Conservation (phyloP, 2,113 vertebrate species). For the Odocoileus virginianus region DNA sequence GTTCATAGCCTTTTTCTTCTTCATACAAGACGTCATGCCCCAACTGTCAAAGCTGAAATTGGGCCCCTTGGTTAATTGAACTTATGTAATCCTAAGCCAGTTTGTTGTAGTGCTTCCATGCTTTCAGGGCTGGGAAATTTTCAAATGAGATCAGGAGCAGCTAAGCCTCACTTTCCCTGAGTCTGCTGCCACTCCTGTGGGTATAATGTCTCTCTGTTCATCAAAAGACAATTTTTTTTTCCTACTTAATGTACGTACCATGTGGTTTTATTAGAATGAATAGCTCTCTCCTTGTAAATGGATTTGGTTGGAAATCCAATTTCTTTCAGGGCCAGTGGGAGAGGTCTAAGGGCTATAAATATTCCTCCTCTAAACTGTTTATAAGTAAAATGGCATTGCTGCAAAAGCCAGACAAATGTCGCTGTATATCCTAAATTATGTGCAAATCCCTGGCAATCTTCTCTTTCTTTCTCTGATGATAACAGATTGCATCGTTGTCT, state of each 20-base stretch:
- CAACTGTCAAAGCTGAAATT: not conserved
- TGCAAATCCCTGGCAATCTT: slow-evolving; percentile 11
- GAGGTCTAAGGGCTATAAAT: slow-evolving; percentile 42
- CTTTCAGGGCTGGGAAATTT: not conserved
- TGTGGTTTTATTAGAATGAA: slow-evolving; percentile 60
- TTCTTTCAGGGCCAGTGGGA: slow-evolving; percentile 53
- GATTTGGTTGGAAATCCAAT: slow-evolving; percentile 63
- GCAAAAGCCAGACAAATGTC: slow-evolving; percentile 16
- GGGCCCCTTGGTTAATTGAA: not conserved
- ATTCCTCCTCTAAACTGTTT: slow-evolving; percentile 46
- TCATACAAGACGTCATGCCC: not conserved
- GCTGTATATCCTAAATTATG: slow-evolving; percentile 14
- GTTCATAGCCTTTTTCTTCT: not conserved
- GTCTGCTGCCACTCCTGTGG: not conserved
- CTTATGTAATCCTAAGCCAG: not conserved
- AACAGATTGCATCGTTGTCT: not conserved
- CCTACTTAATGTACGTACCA: slow-evolving; percentile 18
- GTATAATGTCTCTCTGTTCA: slow-evolving; percentile 22
- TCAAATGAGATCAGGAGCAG: not conserved
- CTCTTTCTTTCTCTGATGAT: slow-evolving; percentile 1
- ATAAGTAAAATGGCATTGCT: slow-evolving; percentile 35
- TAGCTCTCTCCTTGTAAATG: slow-evolving; percentile 49
- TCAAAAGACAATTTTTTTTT: not conserved
- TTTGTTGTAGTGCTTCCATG: not conserved
- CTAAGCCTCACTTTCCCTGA: not conserved